Evolutionary conservation across 2,113 vertebrate species (phyloP), one percentile per base, ranked within the genome.

Genomic region (Chloebia gouldiae): DNA sequence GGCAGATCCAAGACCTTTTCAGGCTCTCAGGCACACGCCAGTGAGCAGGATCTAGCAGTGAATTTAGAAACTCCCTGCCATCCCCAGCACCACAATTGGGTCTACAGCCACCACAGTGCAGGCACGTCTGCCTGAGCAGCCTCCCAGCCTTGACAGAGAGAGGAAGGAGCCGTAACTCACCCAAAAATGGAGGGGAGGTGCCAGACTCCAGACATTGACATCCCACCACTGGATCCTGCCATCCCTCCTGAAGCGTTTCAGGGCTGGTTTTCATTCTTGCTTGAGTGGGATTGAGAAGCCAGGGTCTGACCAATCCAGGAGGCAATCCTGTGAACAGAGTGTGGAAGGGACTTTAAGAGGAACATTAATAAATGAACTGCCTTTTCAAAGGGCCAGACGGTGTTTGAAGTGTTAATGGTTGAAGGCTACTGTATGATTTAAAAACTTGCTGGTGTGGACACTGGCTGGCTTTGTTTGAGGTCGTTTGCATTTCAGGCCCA

Each of bases 331-430:
- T 28, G 49, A 95, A 65, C 21, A 66, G 73, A 68, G 69, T 33
- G 40, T 51, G 56, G 76, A 96, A 73, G 44, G 68, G n/a, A 78
- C 71, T 44, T 90, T 37, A 92, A 82, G 14, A 64, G 80, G 71
- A 91, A 77, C 50, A 66, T 70, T 73, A 95, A 87, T 87, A 95
- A 92, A 96, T 68, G 63, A 92, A 85, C 54, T 81, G 79, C 75
- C 30, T 83, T 90, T 83, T 81, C 82, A 93, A 88, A 90, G 88
- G 72, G 33, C 31, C 5, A 35, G 71, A 54, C 0, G 4, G 76
- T 73, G 76, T 86, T 86, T 91, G 87, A 90, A 94, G 90, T 88
- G 94, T 92, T 95, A 95, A 96, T 60, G 80, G 90, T 44, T 78
- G 82, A 93, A 83, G 56, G 92, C 75, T 96, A 91, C 93, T 21